Percentiles rank a stretch among this genome's conserved stretches.
Evolutionary conservation across 2,113 vertebrate genomes (phyloP).

Genomic region (Strigops habroptila): DNA sequence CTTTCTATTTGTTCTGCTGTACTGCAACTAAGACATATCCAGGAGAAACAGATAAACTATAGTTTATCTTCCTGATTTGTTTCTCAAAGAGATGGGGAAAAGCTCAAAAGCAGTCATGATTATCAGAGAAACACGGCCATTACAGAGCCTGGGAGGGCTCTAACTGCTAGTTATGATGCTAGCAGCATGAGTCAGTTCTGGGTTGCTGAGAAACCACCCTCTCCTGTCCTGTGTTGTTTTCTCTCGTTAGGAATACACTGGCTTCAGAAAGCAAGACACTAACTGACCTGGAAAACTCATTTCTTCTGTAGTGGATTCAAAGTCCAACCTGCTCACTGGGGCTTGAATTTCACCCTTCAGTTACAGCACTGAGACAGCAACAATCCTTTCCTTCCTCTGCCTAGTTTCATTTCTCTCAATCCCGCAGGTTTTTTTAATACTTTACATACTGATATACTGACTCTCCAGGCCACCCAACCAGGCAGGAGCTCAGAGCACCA

Average conservation of each 20-base stretch:
- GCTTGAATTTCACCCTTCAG: not conserved
- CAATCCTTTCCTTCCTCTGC: not conserved
- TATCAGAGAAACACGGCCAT: not conserved
- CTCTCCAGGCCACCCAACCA: not conserved
- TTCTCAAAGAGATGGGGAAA: not conserved
- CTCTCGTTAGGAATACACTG: not conserved
- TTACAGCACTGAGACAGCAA: not conserved
- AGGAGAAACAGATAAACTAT: not conserved
- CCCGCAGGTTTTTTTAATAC: not conserved
- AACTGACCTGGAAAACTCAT: conserved; percentile 43
- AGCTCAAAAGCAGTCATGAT: not conserved
- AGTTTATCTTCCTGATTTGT: not conserved
- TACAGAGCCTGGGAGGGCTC: not conserved
- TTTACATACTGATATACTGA: not conserved
- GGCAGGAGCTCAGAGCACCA: not conserved
- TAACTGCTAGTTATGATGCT: not conserved
- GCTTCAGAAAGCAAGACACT: not conserved
- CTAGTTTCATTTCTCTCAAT: not conserved
- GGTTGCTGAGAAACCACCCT: conserved; percentile 27
- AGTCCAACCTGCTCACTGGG: not conserved
- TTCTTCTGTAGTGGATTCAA: not conserved
- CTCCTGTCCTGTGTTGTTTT: not conserved
- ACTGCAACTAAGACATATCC: not conserved
- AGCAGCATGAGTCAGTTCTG: not conserved
- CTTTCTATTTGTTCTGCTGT: not conserved